Evolutionary conservation across 2,113 vertebrate genomes (phyloP).

Genomic region (Melanerpes aurifrons): DNA sequence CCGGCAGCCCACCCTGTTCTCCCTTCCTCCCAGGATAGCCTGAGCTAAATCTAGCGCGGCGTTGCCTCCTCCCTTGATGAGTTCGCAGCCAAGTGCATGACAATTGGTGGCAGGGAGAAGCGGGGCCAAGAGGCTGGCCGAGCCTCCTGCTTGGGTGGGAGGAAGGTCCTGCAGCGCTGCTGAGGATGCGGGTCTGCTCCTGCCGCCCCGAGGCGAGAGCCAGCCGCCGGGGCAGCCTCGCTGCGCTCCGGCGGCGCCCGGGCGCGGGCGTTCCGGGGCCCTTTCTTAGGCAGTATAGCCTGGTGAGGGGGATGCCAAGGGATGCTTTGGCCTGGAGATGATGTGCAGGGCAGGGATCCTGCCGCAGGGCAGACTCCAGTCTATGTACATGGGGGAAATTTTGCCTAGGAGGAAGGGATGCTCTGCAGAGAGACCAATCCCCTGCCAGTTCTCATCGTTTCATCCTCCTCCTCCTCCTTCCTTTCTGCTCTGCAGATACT

Average conservation of each 20-base stretch:
- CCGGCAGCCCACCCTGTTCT: neutral
- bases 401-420: neutral
- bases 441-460: rapidly evolving
- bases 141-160: neutral
- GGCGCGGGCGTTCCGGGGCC: neutral
- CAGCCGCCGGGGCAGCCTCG: neutral
- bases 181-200: rapidly evolving
- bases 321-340: neutral
- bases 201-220: neutral
- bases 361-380: rapidly evolving
- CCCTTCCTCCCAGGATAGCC: constrained; percentile 12
- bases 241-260: rapidly evolving
- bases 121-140: constrained; percentile 29
- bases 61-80: constrained; percentile 57
- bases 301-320: neutral
- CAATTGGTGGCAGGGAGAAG: constrained; percentile 15
- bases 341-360: neutral
- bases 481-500: neutral
- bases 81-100: constrained; percentile 65
- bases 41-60: constrained; percentile 64
- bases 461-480: neutral
- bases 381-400: rapidly evolving
- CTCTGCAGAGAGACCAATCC: rapidly evolving
- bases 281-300: neutral
- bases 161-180: neutral